Percentiles rank a stretch among this genome's conserved stretches.
These are phyloP conservation scores for Drosophila acutilabella DNA, from an alignment of 2,888 invertebrate species.

Conservation along the genomic window DNA sequence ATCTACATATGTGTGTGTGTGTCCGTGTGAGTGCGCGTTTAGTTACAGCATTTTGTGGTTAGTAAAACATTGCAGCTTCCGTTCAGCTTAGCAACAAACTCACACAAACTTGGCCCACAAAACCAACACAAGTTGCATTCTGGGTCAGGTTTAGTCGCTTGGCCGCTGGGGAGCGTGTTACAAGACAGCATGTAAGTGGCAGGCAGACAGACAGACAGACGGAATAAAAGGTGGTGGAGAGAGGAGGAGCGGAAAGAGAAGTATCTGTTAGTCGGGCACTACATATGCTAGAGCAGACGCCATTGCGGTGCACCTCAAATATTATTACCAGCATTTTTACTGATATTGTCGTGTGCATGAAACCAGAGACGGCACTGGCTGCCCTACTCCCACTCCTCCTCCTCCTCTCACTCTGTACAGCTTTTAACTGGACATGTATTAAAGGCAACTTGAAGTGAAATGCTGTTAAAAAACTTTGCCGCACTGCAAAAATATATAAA, in stretches of 20 bases:
- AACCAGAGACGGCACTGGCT: constrained; percentile 48
- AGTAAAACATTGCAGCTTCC: constrained; percentile 72
- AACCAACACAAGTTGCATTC: constrained; percentile 78
- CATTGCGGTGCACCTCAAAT: constrained; percentile 76
- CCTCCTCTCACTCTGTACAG: neutral
- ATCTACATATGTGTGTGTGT: constrained; percentile 30
- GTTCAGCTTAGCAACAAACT: constrained; percentile 41
- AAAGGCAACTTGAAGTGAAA: constrained; percentile 61
- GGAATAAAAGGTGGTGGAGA: constrained; percentile 4
- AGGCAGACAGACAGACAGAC: constrained; percentile 18
- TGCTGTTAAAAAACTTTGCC: constrained; percentile 54
- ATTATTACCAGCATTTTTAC: constrained; percentile 79
- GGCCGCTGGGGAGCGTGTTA: constrained; percentile 53
- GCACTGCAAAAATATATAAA: constrained; percentile 39
- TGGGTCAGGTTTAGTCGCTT: constrained; percentile 64
- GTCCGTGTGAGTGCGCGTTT: constrained; percentile 65
- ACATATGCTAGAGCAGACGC: constrained; percentile 52
- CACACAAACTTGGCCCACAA: constrained; percentile 51
- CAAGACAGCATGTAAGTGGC: constrained; percentile 61
- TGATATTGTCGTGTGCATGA: constrained; percentile 71
- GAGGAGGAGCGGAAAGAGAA: neutral
- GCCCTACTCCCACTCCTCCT: neutral
- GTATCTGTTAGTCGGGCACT: neutral
- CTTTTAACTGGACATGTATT: constrained; percentile 71
- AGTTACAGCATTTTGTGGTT: constrained; percentile 80